Conservation (phyloP, 2,888 invertebrate genomes). For the Acronicta aceris region DNA sequence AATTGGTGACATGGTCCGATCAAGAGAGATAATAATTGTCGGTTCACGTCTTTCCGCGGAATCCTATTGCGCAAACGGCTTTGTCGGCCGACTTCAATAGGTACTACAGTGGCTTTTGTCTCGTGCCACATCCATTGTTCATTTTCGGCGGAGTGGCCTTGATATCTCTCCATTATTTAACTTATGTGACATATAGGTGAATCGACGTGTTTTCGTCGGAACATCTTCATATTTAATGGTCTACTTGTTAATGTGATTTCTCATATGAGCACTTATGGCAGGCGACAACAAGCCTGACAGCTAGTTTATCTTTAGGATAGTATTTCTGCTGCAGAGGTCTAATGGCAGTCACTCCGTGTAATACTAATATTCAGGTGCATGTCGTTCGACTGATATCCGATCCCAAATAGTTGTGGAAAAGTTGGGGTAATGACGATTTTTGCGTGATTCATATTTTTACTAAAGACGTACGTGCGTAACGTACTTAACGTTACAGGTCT, state of each 20-base stretch:
- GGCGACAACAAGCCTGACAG: no score
- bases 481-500: no score
- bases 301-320: no score
- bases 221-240: constrained; percentile 8
- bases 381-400: no score
- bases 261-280: no score
- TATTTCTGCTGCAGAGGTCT: no score
- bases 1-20: constrained; percentile 82
- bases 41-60: constrained; percentile 87
- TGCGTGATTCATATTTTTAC: not conserved
- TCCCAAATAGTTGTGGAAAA: no score
- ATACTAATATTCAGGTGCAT: no score
- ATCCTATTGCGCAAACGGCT: constrained; percentile 88
- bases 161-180: constrained; percentile 81
- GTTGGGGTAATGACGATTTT: no score
- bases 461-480: no score
- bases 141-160: constrained; percentile 80
- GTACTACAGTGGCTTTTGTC: constrained; percentile 82
- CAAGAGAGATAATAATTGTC: constrained; percentile 86
- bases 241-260: constrained; percentile 1
- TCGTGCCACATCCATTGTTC: constrained; percentile 86
- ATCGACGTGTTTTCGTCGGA: constrained; percentile 30
- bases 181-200: constrained; percentile 69
- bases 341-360: no score
- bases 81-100: constrained; percentile 85